Conservation (phyloP, 1,140 invertebrate species). For the Linepithema humile region DNA sequence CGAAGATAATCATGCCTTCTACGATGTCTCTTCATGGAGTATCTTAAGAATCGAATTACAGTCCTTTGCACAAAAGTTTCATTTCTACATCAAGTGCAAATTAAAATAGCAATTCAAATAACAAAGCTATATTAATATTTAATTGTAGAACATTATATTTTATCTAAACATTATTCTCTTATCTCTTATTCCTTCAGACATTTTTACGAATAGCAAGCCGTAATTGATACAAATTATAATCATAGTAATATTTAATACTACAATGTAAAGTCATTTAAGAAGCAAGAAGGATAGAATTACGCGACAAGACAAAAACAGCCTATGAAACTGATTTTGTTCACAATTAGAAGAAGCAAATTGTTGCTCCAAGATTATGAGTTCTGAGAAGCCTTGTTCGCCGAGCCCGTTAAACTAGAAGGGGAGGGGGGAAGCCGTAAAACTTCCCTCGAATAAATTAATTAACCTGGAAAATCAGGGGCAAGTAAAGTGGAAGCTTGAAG, state of each 20-base stretch:
- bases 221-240: not conserved
- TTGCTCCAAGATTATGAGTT: slow-evolving; percentile 24
- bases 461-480: slow-evolving; percentile 40
- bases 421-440: slow-evolving; percentile 20
- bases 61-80: not conserved
- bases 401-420: slow-evolving; percentile 27
- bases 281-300: not conserved
- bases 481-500: slow-evolving; percentile 28
- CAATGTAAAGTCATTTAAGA: not conserved
- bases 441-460: slow-evolving; percentile 63
- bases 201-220: too few species aligned
- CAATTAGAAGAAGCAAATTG: slow-evolving; percentile 53
- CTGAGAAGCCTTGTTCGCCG: slow-evolving; percentile 22
- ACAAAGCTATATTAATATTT: not conserved
- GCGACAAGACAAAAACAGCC: not conserved
- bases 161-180: too few species aligned
- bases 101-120: not conserved
- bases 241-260: not conserved
- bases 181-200: too few species aligned
- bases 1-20: slow-evolving; percentile 5
- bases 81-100: not conserved
- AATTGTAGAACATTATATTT: not conserved
- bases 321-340: slow-evolving; percentile 44
- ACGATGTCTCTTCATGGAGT: not conserved
- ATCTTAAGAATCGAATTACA: slow-evolving; percentile 6